Evolutionary conservation across 2,113 vertebrate genomes (phyloP), one percentile per base, ranked within the genome.

Genomic region (Hirundichthys speculiger): DNA sequence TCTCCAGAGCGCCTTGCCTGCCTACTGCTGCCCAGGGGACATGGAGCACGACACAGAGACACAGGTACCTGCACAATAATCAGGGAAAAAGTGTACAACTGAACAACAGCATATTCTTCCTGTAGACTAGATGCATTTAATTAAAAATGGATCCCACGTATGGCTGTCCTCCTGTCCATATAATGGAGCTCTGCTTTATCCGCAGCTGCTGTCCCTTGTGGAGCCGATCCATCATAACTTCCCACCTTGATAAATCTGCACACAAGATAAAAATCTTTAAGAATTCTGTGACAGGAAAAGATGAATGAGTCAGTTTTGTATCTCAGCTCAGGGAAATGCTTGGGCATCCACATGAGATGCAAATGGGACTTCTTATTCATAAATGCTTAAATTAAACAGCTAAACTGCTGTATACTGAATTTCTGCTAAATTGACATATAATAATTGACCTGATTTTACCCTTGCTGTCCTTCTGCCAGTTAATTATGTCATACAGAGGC

Each of bases 401-500:
- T 34, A 34, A 34, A 34, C 11, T 34, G 30, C 6, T 34, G 30
- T 34, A 34, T 34, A 34, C n/a, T n/a, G 13, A 47, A 11, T 1
- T 2, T 21, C 13, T 12, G 2, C 24, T 2, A 24, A 16, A 19
- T 45, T 0, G 10, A 18, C 3, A 45, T 18, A 27, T 15, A 7
- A 48, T 62, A 40, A 43, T 39, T 2, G 11, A 94, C 70, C 46
- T 77, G 9, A 93, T 92, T 40, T 66, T 18, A 22, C 78, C 83
- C 9, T 43, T 47, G 15, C 20, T 68, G 74, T 86, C 74, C 53
- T 73, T 87, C 75, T 94, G 90, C 93, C 93, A 94, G 80, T 93
- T 94, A 27, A 94, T 88, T 20, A 94, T 77, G 69, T 93, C 92
- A 77, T 94, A 94, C 5, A 92, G 75, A 20, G 91, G 91, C 19